A percentile compares a stretch with the other conserved stretches of the same genome.
Evolutionary conservation across 1,140 invertebrate genomes (phyloP).

Genomic region (Melipona quadrifasciata): DNA sequence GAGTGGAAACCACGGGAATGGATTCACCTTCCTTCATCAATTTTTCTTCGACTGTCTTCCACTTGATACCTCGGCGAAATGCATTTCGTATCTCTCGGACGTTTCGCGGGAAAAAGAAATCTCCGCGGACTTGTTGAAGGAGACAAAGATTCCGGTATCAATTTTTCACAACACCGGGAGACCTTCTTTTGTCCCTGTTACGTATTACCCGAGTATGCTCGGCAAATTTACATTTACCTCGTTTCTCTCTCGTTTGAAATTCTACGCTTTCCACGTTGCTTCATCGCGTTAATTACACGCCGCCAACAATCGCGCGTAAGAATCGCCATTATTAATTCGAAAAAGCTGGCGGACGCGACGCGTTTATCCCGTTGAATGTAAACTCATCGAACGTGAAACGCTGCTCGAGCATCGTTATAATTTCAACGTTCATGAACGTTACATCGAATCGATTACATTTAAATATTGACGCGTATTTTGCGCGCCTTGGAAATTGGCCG

Average conservation of each 20-base stretch:
- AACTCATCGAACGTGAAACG: neutral
- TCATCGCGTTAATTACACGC: constrained; percentile 16
- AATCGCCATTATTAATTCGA: constrained; percentile 9
- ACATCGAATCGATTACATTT: neutral
- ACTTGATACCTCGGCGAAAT: constrained; percentile 24
- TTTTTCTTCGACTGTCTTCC: constrained; percentile 5
- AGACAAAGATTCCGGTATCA: constrained; percentile 58
- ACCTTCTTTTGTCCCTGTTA: constrained; percentile 33
- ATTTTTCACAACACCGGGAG: constrained; percentile 51
- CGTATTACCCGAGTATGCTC: constrained; percentile 35
- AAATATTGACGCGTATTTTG: constrained; percentile 15
- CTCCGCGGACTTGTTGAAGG: constrained; percentile 43
- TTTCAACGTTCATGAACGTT: neutral
- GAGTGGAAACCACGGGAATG: neutral
- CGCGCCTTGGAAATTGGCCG: neutral
- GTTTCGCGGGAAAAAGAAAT: constrained; percentile 52
- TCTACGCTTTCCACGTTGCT: neutral
- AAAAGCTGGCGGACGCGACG: neutral
- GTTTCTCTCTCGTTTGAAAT: neutral
- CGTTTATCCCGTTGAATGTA: neutral
- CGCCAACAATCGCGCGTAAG: neutral
- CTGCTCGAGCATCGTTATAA: neutral
- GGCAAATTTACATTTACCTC: constrained; percentile 43
- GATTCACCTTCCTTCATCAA: constrained; percentile 5
- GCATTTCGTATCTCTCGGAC: constrained; percentile 35